Percentiles rank a stretch among this genome's conserved stretches.
phyloP scores from a whole-genome alignment of 1,140 invertebrate genomes.

The Drosophila orosa region DNA sequence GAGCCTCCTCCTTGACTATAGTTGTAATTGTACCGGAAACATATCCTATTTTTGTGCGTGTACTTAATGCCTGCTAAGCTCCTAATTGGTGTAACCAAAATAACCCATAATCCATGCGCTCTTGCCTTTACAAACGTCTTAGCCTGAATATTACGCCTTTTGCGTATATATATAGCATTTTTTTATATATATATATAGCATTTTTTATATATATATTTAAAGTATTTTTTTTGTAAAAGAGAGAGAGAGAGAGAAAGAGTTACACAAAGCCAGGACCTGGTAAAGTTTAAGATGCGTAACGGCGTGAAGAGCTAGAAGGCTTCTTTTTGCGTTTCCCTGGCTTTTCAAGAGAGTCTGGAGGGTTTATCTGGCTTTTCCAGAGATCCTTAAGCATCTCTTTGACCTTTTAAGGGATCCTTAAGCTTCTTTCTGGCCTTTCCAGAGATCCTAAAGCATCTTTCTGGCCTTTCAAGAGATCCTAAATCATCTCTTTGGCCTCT shows the following conservation, averaged over 20 bases:
- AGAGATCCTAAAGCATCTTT: too few relatives aligned
- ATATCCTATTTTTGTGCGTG: constrained; percentile 35
- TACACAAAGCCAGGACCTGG: not conserved
- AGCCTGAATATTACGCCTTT: constrained; percentile 16
- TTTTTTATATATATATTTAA: constrained; percentile 31
- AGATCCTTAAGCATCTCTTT: not conserved
- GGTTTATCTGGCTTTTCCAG: not conserved
- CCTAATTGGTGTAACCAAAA: constrained; percentile 66
- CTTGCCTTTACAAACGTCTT: constrained; percentile 47
- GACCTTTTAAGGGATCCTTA: too few relatives aligned
- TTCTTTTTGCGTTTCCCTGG: too few relatives aligned
- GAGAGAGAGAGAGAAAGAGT: constrained; percentile 15
- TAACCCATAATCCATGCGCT: constrained; percentile 35
- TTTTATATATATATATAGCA: constrained; percentile 27
- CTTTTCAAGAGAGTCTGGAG: too few relatives aligned
- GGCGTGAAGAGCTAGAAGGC: not conserved
- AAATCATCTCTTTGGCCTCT: too few relatives aligned
- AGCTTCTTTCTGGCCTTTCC: too few relatives aligned
- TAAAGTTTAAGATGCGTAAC: not conserved
- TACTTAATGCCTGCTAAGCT: constrained; percentile 29
- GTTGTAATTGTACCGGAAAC: constrained; percentile 1
- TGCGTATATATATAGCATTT: constrained; percentile 23
- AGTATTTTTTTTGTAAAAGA: constrained; percentile 19
- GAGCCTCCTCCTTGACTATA: constrained; percentile 3
- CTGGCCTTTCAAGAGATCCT: too few relatives aligned